A percentile compares a stretch with the other conserved stretches of the same genome.
Evolutionary conservation across 2,797 vertebrate species (phyloP).

Genomic region (Alfaro cultratus): DNA sequence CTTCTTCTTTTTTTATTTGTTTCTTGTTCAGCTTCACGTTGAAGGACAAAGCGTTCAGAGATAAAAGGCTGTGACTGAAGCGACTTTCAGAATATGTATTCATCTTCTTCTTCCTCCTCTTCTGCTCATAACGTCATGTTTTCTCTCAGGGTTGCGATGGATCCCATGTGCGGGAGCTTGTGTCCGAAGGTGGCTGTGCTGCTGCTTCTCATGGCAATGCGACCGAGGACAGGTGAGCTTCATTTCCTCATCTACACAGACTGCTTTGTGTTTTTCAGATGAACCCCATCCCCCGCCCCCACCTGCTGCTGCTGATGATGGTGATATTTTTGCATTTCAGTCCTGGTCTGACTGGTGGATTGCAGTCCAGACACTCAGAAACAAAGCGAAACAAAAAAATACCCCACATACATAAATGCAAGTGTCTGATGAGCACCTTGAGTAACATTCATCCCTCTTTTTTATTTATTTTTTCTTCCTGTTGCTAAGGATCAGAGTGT

Average conservation of each 20-base stretch:
- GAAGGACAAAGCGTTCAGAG: not conserved
- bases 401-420: slow-evolving; percentile 24
- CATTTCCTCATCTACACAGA: not conserved
- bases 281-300: not conserved
- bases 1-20: not conserved
- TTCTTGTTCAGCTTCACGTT: not conserved
- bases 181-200: slow-evolving; percentile 51
- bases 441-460: slow-evolving; percentile 30
- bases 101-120: no score
- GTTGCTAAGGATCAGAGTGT: slow-evolving; percentile 26
- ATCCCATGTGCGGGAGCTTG: slow-evolving; percentile 17
- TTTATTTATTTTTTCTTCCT: not conserved
- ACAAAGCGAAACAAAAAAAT: no score
- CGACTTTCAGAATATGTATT: not conserved
- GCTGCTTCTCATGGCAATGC: slow-evolving; percentile 46
- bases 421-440: slow-evolving; percentile 20
- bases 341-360: slow-evolving; percentile 10
- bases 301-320: not conserved
- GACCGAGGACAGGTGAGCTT: slow-evolving; percentile 73
- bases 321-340: not conserved
- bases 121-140: slow-evolving; percentile 6
- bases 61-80: not conserved
- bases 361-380: slow-evolving; percentile 35
- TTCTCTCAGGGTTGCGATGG: slow-evolving; percentile 60
- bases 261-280: not conserved